Percentiles rank a stretch among this genome's conserved stretches.
Conservation (phyloP, 1,140 invertebrate species). For the Aphis gossypii region DNA sequence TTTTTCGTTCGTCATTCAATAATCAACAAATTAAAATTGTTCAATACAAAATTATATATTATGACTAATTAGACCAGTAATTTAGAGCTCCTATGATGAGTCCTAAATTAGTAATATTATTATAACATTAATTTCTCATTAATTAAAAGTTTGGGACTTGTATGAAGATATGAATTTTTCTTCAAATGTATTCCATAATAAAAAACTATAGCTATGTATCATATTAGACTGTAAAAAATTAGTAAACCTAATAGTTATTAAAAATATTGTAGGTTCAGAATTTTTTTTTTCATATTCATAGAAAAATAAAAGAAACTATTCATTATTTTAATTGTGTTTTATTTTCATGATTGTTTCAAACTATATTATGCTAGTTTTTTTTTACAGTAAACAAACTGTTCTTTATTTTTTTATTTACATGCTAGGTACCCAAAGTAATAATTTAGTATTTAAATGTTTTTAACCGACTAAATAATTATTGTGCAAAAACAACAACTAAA, state of each 20-base stretch:
- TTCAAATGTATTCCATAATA: background rate
- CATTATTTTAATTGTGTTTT: background rate
- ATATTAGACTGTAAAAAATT: background rate
- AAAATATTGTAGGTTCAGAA: background rate
- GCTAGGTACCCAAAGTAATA: background rate
- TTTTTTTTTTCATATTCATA: background rate
- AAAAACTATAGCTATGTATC: background rate
- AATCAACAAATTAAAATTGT: background rate
- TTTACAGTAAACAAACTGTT: background rate
- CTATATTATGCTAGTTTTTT: background rate
- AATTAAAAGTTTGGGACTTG: background rate
- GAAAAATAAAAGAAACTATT: background rate
- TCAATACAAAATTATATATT: background rate
- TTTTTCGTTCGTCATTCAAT: background rate
- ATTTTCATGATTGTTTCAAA: background rate
- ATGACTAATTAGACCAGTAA: background rate
- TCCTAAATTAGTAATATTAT: background rate
- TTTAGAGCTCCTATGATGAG: background rate
- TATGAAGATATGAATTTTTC: background rate
- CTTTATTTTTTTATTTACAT: background rate
- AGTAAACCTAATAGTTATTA: background rate
- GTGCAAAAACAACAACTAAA: background rate
- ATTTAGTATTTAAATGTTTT: conserved; percentile 9
- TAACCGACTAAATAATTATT: background rate
- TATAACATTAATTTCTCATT: background rate